These are phyloP conservation scores for Caerostris extrusa DNA, from an alignment of 1,140 invertebrate species.

Conservation along the genomic window DNA sequence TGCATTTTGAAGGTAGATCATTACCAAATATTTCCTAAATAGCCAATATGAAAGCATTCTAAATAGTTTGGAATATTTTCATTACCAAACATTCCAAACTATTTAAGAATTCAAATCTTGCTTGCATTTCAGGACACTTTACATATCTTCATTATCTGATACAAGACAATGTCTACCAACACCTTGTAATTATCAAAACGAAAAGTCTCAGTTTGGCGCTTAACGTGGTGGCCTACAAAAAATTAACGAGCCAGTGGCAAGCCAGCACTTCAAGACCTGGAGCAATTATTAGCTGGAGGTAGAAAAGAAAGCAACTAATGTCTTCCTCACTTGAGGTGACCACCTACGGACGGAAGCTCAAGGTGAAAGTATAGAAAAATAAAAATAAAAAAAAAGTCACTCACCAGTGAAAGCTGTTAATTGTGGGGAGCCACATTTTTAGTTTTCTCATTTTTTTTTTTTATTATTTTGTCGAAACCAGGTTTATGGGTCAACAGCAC, in stretches of 20 bases:
- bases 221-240: background rate
- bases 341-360: slow-evolving; percentile 44
- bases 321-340: slow-evolving; percentile 28
- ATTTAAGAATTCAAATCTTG: too few species aligned
- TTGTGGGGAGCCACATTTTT: background rate
- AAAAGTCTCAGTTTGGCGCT: too few species aligned
- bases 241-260: background rate
- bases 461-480: background rate
- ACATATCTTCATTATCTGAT: too few species aligned
- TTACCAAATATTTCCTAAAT: too few species aligned
- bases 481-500: slow-evolving; percentile 55
- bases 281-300: too few species aligned
- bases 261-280: background rate
- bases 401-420: slow-evolving; percentile 52
- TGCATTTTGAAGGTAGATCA: too few species aligned
- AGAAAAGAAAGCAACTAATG: background rate
- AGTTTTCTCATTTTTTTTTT: background rate
- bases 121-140: too few species aligned
- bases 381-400: slow-evolving; percentile 56
- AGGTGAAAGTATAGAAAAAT: slow-evolving; percentile 1
- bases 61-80: too few species aligned
- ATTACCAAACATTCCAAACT: too few species aligned
- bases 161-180: too few species aligned
- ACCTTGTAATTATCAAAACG: too few species aligned
- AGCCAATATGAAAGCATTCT: too few species aligned